These are phyloP conservation scores for Heliconius erato DNA, from an alignment of 2,888 invertebrate genomes.

Conservation along the genomic window DNA sequence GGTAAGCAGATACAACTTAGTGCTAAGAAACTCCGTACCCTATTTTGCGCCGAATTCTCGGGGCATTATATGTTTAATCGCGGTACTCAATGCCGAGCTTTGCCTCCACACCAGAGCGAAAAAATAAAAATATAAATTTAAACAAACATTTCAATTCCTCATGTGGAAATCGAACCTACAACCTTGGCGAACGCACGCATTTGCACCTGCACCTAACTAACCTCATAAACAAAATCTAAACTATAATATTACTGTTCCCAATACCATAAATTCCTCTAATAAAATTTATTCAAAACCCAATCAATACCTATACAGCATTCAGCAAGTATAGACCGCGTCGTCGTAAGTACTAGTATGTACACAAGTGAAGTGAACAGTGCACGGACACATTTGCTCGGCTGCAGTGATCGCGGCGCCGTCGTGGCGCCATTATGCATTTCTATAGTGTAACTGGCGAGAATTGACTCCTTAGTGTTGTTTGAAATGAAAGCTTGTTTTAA, in stretches of 20 bases:
- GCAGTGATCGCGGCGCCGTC: constrained; percentile 64
- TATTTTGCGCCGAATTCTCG: no score
- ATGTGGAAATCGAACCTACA: no score
- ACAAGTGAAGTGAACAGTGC: constrained; percentile 21
- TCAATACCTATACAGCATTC: background rate
- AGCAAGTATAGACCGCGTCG: background rate
- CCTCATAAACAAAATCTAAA: background rate
- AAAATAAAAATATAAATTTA: no score
- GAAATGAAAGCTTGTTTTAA: background rate
- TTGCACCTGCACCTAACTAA: background rate
- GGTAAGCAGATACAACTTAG: no score
- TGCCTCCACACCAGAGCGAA: no score
- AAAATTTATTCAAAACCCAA: background rate
- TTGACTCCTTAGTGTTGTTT: constrained; percentile 36
- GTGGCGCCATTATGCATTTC: constrained; percentile 72
- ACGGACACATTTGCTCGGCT: constrained; percentile 50
- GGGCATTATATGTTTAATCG: no score
- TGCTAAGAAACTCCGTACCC: no score
- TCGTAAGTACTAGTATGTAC: constrained; percentile 5
- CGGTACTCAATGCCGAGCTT: no score
- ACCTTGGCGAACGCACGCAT: no score
- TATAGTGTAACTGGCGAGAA: constrained; percentile 55
- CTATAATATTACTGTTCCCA: background rate
- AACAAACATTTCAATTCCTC: no score
- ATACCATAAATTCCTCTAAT: background rate